Evolutionary conservation across 2,888 invertebrate genomes (phyloP).

Genomic region (Diarsia mendica): DNA sequence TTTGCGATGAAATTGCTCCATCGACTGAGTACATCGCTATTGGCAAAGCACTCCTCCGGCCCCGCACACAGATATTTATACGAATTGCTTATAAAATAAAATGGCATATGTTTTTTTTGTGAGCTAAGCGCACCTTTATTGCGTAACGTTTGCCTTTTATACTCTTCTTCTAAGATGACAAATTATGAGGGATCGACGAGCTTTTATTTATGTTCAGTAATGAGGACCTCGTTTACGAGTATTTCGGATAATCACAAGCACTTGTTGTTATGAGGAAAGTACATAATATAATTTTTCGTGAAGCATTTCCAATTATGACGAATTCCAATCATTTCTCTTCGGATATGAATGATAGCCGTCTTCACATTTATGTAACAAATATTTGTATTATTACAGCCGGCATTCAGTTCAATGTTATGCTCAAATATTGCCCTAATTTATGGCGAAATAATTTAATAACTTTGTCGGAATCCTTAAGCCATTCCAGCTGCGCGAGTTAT

Average conservation of each 20-base stretch:
- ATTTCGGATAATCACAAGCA: conserved; percentile 20
- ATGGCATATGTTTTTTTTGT: conserved; percentile 55
- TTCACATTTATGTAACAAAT: conserved; percentile 27
- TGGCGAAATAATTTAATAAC: conserved; percentile 53
- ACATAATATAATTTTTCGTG: conserved; percentile 14
- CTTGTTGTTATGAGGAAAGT: conserved; percentile 24
- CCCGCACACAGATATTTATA: conserved; percentile 64
- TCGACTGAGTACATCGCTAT: conserved; percentile 68
- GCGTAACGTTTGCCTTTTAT: conserved; percentile 47
- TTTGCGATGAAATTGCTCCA: conserved; percentile 74
- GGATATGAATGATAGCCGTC: conserved; percentile 17
- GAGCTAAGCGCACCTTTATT: conserved; percentile 32
- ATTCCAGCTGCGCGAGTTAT: conserved; percentile 44
- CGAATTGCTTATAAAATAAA: conserved; percentile 65
- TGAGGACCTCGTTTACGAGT: conserved; percentile 24
- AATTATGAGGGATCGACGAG: conserved; percentile 28
- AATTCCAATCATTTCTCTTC: conserved; percentile 29
- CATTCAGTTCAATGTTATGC: conserved; percentile 11
- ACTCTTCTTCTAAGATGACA: conserved; percentile 33
- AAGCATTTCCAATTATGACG: conserved; percentile 44
- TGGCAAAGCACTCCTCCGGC: conserved; percentile 60
- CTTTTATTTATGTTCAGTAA: conserved; percentile 32
- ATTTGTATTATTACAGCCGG: conserved; percentile 22
- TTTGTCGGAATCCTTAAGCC: conserved; percentile 42
- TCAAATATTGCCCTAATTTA: conserved; percentile 43